Conservation (phyloP, 2,888 invertebrate genomes). For the Lepetodrilus schrolli region DNA sequence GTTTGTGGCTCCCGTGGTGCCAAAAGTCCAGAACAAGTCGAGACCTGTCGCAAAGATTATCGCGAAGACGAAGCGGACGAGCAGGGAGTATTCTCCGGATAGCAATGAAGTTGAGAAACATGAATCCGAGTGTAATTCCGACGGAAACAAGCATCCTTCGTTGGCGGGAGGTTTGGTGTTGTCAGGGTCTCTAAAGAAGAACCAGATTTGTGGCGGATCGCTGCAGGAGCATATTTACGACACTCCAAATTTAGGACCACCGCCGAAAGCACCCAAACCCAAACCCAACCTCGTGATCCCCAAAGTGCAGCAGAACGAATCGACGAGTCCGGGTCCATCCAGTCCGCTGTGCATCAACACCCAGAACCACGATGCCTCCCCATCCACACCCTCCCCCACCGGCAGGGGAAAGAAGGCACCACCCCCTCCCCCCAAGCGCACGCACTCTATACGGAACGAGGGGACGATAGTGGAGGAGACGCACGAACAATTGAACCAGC, state of each 20-base stretch:
- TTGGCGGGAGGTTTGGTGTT: constrained; percentile 14
- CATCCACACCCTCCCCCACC: constrained; percentile 51
- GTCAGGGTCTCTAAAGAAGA: constrained; percentile 32
- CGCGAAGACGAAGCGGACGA: constrained; percentile 64
- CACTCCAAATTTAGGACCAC: constrained; percentile 56
- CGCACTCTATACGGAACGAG: constrained; percentile 73
- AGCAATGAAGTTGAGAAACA: constrained; percentile 62
- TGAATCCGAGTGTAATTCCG: constrained; percentile 58
- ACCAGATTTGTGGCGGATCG: neutral
- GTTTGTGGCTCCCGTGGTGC: constrained; percentile 81
- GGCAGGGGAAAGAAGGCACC: constrained; percentile 72
- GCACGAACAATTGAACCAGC: neutral
- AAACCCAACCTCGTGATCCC: constrained; percentile 39
- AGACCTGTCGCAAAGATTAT: constrained; percentile 70
- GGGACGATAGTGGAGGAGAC: constrained; percentile 27
- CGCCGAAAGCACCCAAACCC: constrained; percentile 47
- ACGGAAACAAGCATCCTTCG: constrained; percentile 52
- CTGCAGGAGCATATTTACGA: constrained; percentile 62
- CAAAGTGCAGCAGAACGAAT: constrained; percentile 42
- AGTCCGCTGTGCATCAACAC: constrained; percentile 52
- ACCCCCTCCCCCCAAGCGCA: constrained; percentile 77
- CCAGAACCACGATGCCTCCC: constrained; percentile 44
- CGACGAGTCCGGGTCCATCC: constrained; percentile 34
- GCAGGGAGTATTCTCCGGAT: constrained; percentile 65
- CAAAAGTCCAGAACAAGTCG: constrained; percentile 85